A percentile compares a stretch with the other conserved stretches of the same genome.
These are phyloP conservation scores for Aricia artaxerxes DNA, from an alignment of 2,888 invertebrate species.

Conservation along the genomic window DNA sequence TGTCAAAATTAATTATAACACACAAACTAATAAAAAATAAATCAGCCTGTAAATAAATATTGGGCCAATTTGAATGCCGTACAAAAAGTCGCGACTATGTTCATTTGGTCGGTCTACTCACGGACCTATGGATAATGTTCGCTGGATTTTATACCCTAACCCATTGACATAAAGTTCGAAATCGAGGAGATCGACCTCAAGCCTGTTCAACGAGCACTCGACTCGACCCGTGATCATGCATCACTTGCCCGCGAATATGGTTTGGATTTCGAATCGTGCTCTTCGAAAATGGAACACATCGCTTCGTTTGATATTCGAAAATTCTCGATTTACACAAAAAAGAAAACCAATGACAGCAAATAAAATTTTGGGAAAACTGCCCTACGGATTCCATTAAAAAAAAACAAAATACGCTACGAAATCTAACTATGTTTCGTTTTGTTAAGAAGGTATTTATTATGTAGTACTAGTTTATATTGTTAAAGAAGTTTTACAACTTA, in stretches of 20 bases:
- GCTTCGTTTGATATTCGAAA: slow-evolving; percentile 31
- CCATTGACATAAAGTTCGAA: slow-evolving; percentile 38
- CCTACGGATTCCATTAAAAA: not conserved
- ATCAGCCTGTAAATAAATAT: slow-evolving; percentile 63
- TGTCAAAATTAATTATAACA: not conserved
- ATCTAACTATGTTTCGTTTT: no score
- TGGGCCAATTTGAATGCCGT: slow-evolving; percentile 73
- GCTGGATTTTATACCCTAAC: slow-evolving; percentile 43
- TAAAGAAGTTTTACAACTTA: no score
- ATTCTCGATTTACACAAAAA: slow-evolving; percentile 29
- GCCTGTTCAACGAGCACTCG: slow-evolving; percentile 59
- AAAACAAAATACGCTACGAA: not conserved
- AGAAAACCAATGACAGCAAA: slow-evolving; percentile 5
- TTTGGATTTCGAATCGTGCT: slow-evolving; percentile 57
- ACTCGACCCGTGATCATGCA: slow-evolving; percentile 72
- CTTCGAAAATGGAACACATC: slow-evolving; percentile 47
- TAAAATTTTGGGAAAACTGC: not conserved
- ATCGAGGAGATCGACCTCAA: slow-evolving; percentile 39
- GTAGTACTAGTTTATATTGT: no score
- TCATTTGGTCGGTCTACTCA: slow-evolving; percentile 65
- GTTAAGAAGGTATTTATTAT: no score
- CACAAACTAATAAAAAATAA: slow-evolving; percentile 21
- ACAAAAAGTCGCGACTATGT: slow-evolving; percentile 69
- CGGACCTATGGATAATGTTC: slow-evolving; percentile 37
- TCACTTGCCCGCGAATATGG: slow-evolving; percentile 65